Conservation (phyloP, 2,113 vertebrate genomes). For the Carlito syrichta region DNA sequence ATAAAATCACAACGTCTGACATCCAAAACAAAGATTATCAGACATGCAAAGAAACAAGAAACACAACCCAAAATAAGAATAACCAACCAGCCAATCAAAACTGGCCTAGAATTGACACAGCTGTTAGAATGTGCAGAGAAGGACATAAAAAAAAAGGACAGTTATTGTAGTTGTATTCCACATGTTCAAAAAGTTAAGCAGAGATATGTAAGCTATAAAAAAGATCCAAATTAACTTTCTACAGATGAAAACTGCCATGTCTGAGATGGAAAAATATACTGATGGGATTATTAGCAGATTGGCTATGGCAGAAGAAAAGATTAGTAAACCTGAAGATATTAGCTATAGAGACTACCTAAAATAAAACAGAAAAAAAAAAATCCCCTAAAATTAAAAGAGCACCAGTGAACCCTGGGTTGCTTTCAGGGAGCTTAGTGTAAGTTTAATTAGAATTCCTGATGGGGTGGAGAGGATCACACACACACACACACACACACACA, state of each 20-base stretch:
- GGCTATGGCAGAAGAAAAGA: neutral
- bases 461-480: accelerated
- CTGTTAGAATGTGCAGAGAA: neutral
- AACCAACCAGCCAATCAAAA: neutral
- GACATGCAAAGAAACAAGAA: neutral
- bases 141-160: neutral
- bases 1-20: neutral
- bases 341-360: neutral
- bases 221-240: neutral
- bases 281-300: neutral
- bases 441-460: neutral
- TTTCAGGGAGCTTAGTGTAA: neutral
- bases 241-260: neutral
- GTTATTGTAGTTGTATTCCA: neutral
- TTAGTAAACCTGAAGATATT: neutral
- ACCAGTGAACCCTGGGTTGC: neutral
- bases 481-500: too few species aligned
- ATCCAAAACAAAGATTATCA: neutral
- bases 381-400: neutral
- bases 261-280: neutral
- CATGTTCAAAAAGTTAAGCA: neutral
- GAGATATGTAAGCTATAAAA: neutral
- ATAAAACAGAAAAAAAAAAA: neutral
- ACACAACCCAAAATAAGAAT: neutral
- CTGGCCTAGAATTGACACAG: neutral